Percentiles rank a stretch among this genome's conserved stretches.
These are phyloP conservation scores for Euwallacea similis DNA, from an alignment of 1,140 invertebrate species.

Conservation along the genomic window DNA sequence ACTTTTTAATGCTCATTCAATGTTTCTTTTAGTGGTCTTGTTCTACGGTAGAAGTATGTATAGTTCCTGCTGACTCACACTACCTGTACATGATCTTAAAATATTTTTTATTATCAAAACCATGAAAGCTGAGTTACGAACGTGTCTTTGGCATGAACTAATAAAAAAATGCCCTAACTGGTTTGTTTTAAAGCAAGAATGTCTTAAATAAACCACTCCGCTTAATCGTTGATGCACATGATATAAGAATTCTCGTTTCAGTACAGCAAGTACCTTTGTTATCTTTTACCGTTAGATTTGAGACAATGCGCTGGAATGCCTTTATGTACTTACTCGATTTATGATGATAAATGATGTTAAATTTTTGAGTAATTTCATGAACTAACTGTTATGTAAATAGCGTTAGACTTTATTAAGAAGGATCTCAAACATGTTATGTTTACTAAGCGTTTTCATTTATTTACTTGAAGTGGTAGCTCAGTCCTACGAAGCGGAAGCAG, in stretches of 20 bases:
- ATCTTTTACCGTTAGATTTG: constrained; percentile 2
- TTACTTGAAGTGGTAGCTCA: constrained; percentile 71
- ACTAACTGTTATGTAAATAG: no score
- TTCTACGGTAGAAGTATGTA: no score
- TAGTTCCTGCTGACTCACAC: no score
- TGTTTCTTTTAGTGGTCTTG: no score
- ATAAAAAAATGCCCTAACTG: background rate
- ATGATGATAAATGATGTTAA: no score
- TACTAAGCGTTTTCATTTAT: background rate
- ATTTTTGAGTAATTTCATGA: no score
- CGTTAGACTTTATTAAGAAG: no score
- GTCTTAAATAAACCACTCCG: background rate
- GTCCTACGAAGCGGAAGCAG: constrained; percentile 78
- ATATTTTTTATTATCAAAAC: background rate
- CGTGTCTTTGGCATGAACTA: background rate
- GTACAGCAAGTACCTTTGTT: background rate
- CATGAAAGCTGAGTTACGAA: no score
- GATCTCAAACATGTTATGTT: no score
- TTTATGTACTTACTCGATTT: no score
- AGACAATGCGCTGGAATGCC: background rate
- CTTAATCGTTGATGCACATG: background rate
- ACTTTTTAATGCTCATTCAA: no score
- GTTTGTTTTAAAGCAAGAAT: constrained; percentile 1
- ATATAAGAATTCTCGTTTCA: background rate
- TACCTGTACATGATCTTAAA: no score